A percentile compares a stretch with the other conserved stretches of the same genome.
Conservation (phyloP, 2,113 vertebrate species). For the Lethenteron reissneri region DNA sequence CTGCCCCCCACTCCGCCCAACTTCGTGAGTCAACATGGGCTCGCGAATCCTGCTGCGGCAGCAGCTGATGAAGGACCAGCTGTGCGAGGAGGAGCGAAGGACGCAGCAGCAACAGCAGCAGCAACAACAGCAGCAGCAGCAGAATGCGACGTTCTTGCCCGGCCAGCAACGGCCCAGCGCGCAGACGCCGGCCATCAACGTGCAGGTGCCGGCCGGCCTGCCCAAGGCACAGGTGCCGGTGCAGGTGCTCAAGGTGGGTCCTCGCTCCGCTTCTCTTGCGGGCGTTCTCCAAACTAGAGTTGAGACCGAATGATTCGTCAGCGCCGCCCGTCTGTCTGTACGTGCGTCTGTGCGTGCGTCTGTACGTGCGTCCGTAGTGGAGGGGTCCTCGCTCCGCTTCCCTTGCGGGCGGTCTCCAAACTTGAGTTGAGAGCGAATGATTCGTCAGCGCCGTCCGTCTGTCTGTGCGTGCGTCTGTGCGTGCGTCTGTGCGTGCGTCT, state of each 20-base stretch:
- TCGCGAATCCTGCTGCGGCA: slow-evolving; percentile 44
- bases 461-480: too few relatives aligned
- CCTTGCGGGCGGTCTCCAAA: not conserved
- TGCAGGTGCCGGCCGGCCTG: slow-evolving; percentile 25
- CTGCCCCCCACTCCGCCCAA: too few relatives aligned
- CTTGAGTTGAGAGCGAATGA: not conserved
- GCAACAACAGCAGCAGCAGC: slow-evolving; percentile 14
- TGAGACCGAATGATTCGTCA: too few relatives aligned
- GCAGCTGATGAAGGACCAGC: slow-evolving; percentile 63
- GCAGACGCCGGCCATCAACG: slow-evolving; percentile 32
- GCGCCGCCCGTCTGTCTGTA: not conserved
- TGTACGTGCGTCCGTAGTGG: not conserved
- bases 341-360: not conserved
- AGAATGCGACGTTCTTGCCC: slow-evolving; percentile 18
- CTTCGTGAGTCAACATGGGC: slow-evolving; percentile 20
- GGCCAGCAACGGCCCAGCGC: slow-evolving; percentile 20
- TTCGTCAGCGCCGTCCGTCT: not conserved
- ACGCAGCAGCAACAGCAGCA: slow-evolving; percentile 35
- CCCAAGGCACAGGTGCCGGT: slow-evolving; percentile 49
- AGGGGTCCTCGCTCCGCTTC: not conserved
- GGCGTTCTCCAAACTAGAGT: too few relatives aligned
- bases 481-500: too few relatives aligned
- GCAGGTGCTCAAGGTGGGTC: slow-evolving; percentile 50
- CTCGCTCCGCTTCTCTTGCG: too few relatives aligned
- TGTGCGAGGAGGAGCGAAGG: slow-evolving; percentile 49